These are phyloP conservation scores for Drosophila aff. DNA, from an alignment of 1,140 invertebrate genomes.

Conservation along the genomic window DNA sequence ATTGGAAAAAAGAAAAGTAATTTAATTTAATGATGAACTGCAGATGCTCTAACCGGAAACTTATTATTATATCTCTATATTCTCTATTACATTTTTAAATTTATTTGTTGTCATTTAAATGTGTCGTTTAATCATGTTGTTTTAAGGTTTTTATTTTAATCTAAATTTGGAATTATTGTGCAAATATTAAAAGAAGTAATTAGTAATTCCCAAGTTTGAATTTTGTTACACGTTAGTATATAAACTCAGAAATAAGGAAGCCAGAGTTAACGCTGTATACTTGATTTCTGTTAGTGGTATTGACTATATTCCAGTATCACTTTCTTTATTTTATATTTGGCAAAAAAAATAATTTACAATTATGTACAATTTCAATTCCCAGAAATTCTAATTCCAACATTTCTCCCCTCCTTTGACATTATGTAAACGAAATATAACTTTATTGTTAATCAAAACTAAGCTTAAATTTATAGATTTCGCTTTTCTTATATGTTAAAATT, in stretches of 20 bases:
- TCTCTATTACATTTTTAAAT: not conserved
- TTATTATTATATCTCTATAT: too few species aligned
- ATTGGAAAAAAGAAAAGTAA: not conserved
- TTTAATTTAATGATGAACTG: constrained; percentile 9
- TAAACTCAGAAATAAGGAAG: too few species aligned
- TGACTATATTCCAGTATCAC: not conserved
- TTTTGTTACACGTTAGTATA: not conserved
- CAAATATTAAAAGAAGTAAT: too few species aligned
- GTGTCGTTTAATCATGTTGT: not conserved
- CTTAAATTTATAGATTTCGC: not conserved
- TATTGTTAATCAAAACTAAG: too few species aligned
- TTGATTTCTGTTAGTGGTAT: not conserved
- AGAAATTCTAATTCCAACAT: not conserved
- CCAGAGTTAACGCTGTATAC: not conserved
- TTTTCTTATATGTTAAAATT: not conserved
- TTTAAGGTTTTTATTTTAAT: not conserved
- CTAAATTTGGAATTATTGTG: not conserved
- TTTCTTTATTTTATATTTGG: not conserved
- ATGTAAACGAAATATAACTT: not conserved
- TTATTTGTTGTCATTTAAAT: not conserved
- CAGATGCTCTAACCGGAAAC: constrained; percentile 31
- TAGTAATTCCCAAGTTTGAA: not conserved
- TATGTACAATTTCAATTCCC: not conserved
- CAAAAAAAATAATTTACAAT: not conserved
- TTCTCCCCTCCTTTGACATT: not conserved